Evolutionary conservation across 2,888 invertebrate genomes (phyloP).

Genomic region (Gastracanthus pulcherrimus): DNA sequence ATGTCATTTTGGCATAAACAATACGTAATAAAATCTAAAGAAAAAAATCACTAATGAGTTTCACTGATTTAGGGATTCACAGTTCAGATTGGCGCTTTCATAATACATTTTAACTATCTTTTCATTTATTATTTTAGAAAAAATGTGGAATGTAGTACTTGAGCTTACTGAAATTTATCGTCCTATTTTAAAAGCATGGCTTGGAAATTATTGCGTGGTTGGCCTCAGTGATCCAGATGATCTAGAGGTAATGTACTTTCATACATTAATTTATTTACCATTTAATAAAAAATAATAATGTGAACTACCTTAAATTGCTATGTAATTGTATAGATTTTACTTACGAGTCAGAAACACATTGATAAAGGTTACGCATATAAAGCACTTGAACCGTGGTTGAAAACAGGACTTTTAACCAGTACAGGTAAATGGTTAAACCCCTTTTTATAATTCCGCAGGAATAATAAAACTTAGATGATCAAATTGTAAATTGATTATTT

Average conservation of each 20-base stretch:
- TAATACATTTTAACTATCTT: no score
- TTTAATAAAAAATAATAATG: no score
- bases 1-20: no score
- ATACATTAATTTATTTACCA: background rate
- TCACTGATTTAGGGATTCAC: background rate
- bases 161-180: slow-evolving; percentile 61
- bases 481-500: background rate
- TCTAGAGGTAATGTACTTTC: slow-evolving; percentile 63
- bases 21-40: no score
- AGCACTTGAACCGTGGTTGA: slow-evolving; percentile 46
- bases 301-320: background rate
- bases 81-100: no score
- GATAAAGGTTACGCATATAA: slow-evolving; percentile 33
- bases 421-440: slow-evolving; percentile 3
- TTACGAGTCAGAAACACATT: slow-evolving; percentile 42
- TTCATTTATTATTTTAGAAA: slow-evolving; percentile 52
- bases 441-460: background rate
- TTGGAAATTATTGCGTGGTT: slow-evolving; percentile 51
- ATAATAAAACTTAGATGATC: background rate
- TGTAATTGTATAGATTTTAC: slow-evolving; percentile 17
- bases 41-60: no score
- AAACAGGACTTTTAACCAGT: slow-evolving; percentile 45
- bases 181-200: slow-evolving; percentile 66
- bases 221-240: slow-evolving; percentile 70
- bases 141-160: slow-evolving; percentile 61